Percentiles rank a stretch among this genome's conserved stretches.
Evolutionary conservation across 2,888 invertebrate genomes (phyloP).

Genomic region (Drosophila differens): DNA sequence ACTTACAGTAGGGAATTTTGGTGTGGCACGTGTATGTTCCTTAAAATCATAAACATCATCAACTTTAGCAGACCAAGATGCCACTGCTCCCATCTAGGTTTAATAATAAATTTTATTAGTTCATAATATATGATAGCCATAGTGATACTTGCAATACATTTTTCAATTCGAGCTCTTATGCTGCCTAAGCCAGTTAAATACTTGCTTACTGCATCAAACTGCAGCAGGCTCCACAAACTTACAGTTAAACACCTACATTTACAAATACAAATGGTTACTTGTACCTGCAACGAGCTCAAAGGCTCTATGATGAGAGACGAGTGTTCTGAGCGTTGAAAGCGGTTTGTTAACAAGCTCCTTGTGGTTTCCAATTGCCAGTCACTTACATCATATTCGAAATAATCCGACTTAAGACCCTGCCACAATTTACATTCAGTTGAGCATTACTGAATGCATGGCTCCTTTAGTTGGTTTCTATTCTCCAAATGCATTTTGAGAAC

Average conservation of each 20-base stretch:
- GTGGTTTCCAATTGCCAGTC: slow-evolving; percentile 16
- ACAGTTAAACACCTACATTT: slow-evolving; percentile 8
- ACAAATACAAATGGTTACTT: neutral
- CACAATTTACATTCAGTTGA: slow-evolving; percentile 16
- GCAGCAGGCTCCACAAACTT: slow-evolving; percentile 33
- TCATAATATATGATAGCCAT: neutral
- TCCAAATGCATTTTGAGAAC: neutral
- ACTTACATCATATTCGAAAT: slow-evolving; percentile 8
- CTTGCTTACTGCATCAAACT: slow-evolving; percentile 11
- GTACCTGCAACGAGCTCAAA: slow-evolving; percentile 12
- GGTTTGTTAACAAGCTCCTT: slow-evolving; percentile 45
- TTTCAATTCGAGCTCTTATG: neutral
- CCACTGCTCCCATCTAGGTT: no score
- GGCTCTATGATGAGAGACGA: neutral
- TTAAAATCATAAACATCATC: neutral
- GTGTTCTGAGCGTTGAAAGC: slow-evolving; percentile 22
- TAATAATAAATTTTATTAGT: neutral
- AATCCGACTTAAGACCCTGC: slow-evolving; percentile 26
- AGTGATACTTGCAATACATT: neutral
- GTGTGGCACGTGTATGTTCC: no score
- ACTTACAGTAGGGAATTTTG: neutral
- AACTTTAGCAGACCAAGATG: neutral
- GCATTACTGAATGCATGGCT: slow-evolving; percentile 11
- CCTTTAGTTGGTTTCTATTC: neutral
- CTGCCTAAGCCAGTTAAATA: neutral